phyloP scores from a whole-genome alignment of 2,113 vertebrate genomes.

The Aegithalos caudatus region DNA sequence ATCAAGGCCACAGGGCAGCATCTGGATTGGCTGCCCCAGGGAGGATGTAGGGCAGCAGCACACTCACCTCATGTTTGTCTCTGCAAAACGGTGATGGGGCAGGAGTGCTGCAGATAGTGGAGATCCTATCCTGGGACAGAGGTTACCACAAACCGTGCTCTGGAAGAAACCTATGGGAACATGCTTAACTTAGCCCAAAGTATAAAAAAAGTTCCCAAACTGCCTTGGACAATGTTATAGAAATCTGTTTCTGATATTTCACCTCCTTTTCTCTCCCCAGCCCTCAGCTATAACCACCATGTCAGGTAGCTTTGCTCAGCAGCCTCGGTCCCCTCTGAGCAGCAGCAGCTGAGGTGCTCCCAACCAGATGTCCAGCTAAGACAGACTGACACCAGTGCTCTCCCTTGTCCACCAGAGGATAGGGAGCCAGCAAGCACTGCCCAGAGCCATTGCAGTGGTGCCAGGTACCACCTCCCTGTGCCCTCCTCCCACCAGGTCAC shows the following conservation, averaged over 20 bases:
- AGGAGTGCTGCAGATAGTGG: rapidly evolving
- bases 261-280: background rate
- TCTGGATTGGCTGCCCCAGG: background rate
- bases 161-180: background rate
- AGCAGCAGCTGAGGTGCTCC: background rate
- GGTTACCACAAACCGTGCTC: background rate
- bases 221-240: background rate
- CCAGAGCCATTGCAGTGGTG: background rate
- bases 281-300: background rate
- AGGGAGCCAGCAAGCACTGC: background rate
- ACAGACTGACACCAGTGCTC: background rate
- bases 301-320: background rate
- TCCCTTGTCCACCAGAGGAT: background rate
- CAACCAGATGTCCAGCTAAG: background rate
- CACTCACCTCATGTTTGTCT: rapidly evolving
- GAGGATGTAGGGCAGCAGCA: background rate
- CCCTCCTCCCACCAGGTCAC: background rate
- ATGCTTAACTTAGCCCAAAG: background rate
- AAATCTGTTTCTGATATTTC: background rate
- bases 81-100: background rate
- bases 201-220: background rate
- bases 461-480: background rate
- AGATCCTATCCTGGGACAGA: rapidly evolving
- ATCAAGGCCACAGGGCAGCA: background rate
- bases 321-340: background rate